phyloP scores from a whole-genome alignment of 2,888 invertebrate species.

The Agriopis leucophaearia region DNA sequence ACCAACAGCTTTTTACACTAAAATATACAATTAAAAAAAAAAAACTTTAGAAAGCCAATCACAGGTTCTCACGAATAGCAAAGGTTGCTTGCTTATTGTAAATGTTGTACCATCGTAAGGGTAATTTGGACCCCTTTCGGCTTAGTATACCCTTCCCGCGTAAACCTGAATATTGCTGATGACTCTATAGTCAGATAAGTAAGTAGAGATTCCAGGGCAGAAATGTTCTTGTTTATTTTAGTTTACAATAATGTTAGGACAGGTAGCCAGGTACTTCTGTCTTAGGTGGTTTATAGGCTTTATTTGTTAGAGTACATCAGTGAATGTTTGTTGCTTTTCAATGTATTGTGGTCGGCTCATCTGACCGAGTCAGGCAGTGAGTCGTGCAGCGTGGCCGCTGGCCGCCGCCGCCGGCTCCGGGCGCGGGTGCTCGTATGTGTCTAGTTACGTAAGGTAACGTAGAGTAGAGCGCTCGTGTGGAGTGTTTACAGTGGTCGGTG shows the following conservation, averaged over 20 bases:
- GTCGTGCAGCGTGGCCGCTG: constrained; percentile 38
- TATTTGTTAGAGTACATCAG: not conserved
- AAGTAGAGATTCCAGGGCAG: too few species aligned
- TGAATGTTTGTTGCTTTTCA: constrained; percentile 9
- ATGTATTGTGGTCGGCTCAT: constrained; percentile 15
- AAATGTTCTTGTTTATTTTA: too few species aligned
- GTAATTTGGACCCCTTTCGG: too few species aligned
- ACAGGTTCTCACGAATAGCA: too few species aligned
- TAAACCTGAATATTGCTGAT: not conserved
- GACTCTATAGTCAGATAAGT: not conserved
- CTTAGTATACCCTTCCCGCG: too few species aligned
- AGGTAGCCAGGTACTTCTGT: not conserved
- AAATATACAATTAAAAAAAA: too few species aligned
- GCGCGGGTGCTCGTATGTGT: constrained; percentile 47
- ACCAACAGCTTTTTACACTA: too few species aligned
- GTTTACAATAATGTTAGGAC: not conserved
- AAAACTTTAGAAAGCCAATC: too few species aligned
- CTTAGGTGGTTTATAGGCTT: not conserved
- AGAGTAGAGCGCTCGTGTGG: constrained; percentile 62
- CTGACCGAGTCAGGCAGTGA: constrained; percentile 23
- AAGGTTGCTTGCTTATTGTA: too few species aligned
- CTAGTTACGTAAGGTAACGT: constrained; percentile 71
- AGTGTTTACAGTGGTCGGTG: constrained; percentile 77
- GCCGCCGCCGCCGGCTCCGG: constrained; percentile 40
- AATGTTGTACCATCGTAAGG: too few species aligned